A percentile compares a stretch with the other conserved stretches of the same genome.
These are phyloP conservation scores for Actinia equina DNA, from an alignment of 64 coral and sea anemone species.

Conservation along the genomic window DNA sequence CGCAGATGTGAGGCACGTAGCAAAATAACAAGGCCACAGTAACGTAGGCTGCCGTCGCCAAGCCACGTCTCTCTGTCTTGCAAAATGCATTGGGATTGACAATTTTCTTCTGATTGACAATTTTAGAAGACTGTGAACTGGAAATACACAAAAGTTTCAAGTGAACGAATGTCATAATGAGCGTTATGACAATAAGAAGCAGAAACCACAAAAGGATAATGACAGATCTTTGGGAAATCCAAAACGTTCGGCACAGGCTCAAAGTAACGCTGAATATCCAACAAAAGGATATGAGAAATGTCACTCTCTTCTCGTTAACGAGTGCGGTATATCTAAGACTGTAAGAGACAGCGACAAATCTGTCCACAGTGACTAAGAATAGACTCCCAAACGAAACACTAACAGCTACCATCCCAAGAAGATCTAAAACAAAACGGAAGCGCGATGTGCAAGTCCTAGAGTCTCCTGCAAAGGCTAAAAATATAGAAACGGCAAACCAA, in stretches of 20 bases:
- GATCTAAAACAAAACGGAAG: background rate
- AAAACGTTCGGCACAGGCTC: background rate
- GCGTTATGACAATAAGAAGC: background rate
- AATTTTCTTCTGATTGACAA: background rate
- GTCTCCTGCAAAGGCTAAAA: background rate
- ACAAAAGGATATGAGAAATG: background rate
- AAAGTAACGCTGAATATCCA: background rate
- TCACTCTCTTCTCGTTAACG: background rate
- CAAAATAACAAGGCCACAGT: background rate
- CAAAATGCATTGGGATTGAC: background rate
- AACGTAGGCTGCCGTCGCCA: background rate
- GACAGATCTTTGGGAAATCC: background rate
- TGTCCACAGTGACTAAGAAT: background rate
- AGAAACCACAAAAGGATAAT: background rate
- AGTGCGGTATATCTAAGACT: background rate
- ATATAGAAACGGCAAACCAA: background rate
- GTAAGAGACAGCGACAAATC: background rate
- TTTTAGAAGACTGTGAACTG: background rate
- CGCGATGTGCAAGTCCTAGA: background rate
- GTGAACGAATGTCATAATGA: background rate
- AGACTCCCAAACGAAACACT: background rate
- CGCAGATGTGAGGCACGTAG: background rate
- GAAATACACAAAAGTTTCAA: background rate
- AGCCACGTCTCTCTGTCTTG: background rate
- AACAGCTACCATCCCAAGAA: background rate